These are phyloP conservation scores for Mnemiopsis leidyi DNA, from an alignment of 37 sponge, comb jelly and placozoan genomes.

Conservation along the genomic window DNA sequence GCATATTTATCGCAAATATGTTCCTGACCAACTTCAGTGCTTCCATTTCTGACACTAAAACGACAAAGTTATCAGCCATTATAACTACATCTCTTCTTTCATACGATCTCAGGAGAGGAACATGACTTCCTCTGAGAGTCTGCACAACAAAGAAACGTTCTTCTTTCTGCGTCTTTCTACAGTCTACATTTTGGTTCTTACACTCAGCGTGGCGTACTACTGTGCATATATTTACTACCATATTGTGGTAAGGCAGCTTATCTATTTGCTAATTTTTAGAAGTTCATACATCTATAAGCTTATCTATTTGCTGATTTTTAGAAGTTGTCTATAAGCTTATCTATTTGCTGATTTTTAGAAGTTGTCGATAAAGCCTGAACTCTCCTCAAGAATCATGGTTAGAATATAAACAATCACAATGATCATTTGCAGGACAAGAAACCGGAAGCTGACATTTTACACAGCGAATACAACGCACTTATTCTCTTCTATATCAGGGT, in stretches of 20 bases:
- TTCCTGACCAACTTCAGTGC: too few species aligned
- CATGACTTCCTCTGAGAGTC: constrained; percentile 2
- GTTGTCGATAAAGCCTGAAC: not conserved
- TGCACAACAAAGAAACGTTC: constrained; percentile 25
- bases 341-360: too few species aligned
- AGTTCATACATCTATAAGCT: not conserved
- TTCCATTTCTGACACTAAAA: too few species aligned
- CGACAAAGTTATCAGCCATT: too few species aligned
- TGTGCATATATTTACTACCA: not conserved
- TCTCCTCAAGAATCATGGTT: not conserved
- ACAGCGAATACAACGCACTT: not conserved
- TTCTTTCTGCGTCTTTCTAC: constrained; percentile 1
- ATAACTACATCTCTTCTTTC: too few species aligned
- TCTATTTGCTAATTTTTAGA: too few species aligned
- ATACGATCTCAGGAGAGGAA: constrained; percentile 8
- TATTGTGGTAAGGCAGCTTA: not conserved
- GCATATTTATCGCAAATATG: too few species aligned
- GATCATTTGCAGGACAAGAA: not conserved
- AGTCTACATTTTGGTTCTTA: not conserved
- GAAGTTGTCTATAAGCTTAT: not conserved
- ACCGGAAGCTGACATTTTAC: not conserved
- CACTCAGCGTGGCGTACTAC: constrained; percentile 6
- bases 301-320: too few species aligned
- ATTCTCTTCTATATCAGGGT: constrained; percentile 10
- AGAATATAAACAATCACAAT: not conserved